Evolutionary conservation across 2,113 vertebrate species (phyloP).

Genomic region (Arothron firmamentum): DNA sequence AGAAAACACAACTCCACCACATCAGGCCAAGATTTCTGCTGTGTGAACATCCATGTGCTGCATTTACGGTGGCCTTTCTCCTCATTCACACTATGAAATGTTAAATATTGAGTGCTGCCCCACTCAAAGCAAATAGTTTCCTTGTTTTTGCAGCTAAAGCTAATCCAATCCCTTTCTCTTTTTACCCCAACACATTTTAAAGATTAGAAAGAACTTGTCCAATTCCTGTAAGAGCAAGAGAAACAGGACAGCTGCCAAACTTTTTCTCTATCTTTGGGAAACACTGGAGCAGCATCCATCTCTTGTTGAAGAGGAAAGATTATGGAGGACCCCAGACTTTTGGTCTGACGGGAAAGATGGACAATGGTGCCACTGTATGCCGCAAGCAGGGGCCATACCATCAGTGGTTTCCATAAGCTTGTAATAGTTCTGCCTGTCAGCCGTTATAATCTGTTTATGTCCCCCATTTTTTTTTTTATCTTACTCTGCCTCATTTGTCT

Average conservation of each 20-base stretch:
- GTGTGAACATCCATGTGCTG: conserved; percentile 14
- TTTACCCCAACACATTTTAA: conserved; percentile 21
- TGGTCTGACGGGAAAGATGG: conserved; percentile 39
- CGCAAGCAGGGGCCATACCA: conserved; percentile 40
- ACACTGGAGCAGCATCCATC: conserved; percentile 41
- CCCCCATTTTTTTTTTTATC: not conserved
- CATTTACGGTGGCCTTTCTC: conserved; percentile 24
- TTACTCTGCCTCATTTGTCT: not conserved
- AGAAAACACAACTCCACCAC: conserved; percentile 3
- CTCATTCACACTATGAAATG: conserved; percentile 5
- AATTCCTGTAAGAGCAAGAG: conserved; percentile 24
- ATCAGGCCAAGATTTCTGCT: conserved; percentile 11
- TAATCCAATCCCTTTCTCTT: conserved; percentile 12
- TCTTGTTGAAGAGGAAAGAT: conserved; percentile 15
- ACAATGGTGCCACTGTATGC: conserved; percentile 54
- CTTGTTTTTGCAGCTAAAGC: conserved; percentile 10
- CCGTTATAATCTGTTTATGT: conserved; percentile 7
- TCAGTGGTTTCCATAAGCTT: conserved; percentile 27
- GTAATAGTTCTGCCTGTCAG: conserved; percentile 38
- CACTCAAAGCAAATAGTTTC: conserved; percentile 20
- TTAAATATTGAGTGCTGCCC: not conserved
- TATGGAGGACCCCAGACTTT: conserved; percentile 36
- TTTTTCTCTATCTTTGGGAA: not conserved
- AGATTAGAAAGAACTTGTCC: conserved; percentile 38
- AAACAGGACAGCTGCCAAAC: conserved; percentile 40